Evolutionary conservation across 2,797 vertebrate species (phyloP).

Genomic region (Lepilemur ruficaudatus): DNA sequence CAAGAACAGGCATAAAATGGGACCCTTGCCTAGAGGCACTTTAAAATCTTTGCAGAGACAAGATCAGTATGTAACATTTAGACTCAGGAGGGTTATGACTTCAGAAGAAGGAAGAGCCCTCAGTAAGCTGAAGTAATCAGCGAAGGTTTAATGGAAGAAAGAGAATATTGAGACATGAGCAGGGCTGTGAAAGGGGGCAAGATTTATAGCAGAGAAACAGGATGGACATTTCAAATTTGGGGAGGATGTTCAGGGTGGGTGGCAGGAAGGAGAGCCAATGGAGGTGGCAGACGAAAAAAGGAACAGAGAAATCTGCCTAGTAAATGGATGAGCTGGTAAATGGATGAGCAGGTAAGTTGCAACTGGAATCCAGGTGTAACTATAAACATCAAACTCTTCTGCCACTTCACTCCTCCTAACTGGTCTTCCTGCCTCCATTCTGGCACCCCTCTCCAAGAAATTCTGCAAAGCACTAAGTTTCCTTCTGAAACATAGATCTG

Average conservation of each 20-base stretch:
- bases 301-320: not conserved
- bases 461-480: not conserved
- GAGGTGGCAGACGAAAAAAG: not conserved
- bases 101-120: constrained; percentile 11
- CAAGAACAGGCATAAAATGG: not conserved
- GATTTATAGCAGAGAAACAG: constrained; percentile 1
- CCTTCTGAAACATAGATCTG: constrained; percentile 7
- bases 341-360: not conserved
- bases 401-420: not conserved
- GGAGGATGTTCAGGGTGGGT: not conserved
- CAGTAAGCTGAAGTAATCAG: not conserved
- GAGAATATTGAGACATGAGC: not conserved
- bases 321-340: not conserved
- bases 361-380: not conserved
- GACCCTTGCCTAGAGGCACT: not conserved
- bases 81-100: not conserved
- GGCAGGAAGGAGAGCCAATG: not conserved
- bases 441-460: constrained; percentile 14
- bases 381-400: not conserved
- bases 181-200: not conserved
- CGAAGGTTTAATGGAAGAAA: not conserved
- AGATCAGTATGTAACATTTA: not conserved
- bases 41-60: constrained; percentile 12
- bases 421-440: not conserved
- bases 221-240: not conserved